phyloP scores from a whole-genome alignment of 1,140 invertebrate genomes.

The Tetramorium alpestre region DNA sequence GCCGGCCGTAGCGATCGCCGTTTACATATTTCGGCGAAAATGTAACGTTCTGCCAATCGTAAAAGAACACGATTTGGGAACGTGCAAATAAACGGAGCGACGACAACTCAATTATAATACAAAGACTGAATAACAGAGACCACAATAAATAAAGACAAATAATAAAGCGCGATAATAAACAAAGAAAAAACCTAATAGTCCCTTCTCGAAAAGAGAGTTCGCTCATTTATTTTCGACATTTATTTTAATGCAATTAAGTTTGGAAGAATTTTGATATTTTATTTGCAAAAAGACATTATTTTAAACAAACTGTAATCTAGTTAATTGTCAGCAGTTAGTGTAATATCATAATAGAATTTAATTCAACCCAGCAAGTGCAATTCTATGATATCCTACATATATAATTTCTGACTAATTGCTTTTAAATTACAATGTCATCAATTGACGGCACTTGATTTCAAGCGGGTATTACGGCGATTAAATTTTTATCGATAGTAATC shows the following conservation, averaged over 20 bases:
- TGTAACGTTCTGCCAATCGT: no score
- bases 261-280: background rate
- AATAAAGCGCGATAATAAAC: no score
- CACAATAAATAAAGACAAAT: no score
- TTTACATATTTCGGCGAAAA: no score
- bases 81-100: no score
- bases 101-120: no score
- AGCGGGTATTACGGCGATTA: background rate
- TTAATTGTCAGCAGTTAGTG: no score
- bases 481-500: constrained; percentile 33
- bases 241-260: background rate
- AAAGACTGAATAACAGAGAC: no score
- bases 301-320: background rate
- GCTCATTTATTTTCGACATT: background rate
- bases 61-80: no score
- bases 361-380: background rate
- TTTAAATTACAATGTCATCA: constrained; percentile 36
- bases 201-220: no score
- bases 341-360: background rate
- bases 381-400: background rate
- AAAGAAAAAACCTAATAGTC: no score
- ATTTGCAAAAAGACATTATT: background rate
- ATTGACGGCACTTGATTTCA: background rate
- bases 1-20: no score
- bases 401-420: background rate